Conservation (phyloP, 1,140 invertebrate species). For the Bicyclus anynana region DNA sequence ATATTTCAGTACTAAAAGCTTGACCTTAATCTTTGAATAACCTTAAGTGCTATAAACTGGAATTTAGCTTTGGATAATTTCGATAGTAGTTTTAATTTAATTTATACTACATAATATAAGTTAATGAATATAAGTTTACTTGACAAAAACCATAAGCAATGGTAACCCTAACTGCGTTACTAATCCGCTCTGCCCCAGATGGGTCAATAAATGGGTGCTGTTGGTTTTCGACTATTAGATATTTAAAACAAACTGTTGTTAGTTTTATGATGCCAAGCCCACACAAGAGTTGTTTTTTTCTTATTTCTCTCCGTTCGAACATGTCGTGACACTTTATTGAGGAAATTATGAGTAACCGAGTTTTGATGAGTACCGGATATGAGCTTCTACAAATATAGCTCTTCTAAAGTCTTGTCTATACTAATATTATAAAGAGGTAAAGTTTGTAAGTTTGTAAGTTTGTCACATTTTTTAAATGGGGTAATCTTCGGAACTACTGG, state of each 20-base stretch:
- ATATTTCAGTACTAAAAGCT: too few species aligned
- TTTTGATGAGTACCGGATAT: background rate
- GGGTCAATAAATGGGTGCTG: constrained; percentile 24
- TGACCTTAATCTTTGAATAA: too few species aligned
- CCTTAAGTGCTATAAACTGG: too few species aligned
- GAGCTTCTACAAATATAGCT: background rate
- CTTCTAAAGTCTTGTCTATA: too few species aligned
- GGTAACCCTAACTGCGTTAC: constrained; percentile 33
- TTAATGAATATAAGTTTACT: too few species aligned
- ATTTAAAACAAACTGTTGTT: constrained; percentile 31
- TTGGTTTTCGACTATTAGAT: constrained; percentile 33
- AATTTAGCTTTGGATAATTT: too few species aligned
- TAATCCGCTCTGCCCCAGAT: constrained; percentile 34
- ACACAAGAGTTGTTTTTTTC: constrained; percentile 9
- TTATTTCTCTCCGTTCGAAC: background rate
- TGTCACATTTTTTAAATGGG: too few species aligned
- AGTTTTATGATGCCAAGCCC: constrained; percentile 17
- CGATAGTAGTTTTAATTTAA: too few species aligned
- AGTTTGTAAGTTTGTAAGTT: too few species aligned
- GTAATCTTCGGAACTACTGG: too few species aligned
- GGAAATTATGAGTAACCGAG: constrained; percentile 3
- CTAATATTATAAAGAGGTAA: too few species aligned
- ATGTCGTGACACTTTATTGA: background rate
- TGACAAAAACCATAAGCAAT: background rate
- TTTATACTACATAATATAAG: too few species aligned